Conservation (phyloP, 2,797 vertebrate genomes). For the Microchirus variegatus region DNA sequence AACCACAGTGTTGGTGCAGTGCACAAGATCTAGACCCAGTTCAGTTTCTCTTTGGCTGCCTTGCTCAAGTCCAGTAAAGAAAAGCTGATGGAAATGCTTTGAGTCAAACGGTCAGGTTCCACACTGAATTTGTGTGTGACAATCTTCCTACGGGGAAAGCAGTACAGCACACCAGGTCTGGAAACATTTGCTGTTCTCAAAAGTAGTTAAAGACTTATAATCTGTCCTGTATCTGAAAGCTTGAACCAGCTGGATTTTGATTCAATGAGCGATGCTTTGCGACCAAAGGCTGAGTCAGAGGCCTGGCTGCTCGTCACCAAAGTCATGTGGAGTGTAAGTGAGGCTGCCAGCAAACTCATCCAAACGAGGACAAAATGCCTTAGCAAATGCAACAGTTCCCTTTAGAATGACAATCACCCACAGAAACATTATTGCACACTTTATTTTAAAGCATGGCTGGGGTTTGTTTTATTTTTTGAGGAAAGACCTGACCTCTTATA, state of each 20-base stretch:
- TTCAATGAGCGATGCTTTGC: conserved; percentile 30
- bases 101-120: background rate
- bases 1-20: conserved; percentile 3
- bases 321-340: conserved; percentile 37
- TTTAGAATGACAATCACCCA: conserved; percentile 7
- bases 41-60: conserved; percentile 11
- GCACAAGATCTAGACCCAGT: background rate
- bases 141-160: background rate
- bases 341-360: conserved; percentile 50
- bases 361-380: conserved; percentile 9
- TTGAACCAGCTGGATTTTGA: conserved; percentile 7
- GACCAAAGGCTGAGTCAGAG: conserved; percentile 40
- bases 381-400: conserved; percentile 7
- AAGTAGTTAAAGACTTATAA: background rate
- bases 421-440: background rate
- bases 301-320: conserved; percentile 35
- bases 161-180: background rate
- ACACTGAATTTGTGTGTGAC: background rate
- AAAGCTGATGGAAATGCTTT: conserved; percentile 3
- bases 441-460: background rate
- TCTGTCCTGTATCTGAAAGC: background rate
- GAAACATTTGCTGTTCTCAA: no score
- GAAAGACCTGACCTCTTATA: background rate
- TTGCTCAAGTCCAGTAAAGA: conserved; percentile 9
- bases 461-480: background rate